Percentiles rank a stretch among this genome's conserved stretches.
phyloP scores from a whole-genome alignment of 64 coral and sea anemone genomes.

The Trachythela sp. region DNA sequence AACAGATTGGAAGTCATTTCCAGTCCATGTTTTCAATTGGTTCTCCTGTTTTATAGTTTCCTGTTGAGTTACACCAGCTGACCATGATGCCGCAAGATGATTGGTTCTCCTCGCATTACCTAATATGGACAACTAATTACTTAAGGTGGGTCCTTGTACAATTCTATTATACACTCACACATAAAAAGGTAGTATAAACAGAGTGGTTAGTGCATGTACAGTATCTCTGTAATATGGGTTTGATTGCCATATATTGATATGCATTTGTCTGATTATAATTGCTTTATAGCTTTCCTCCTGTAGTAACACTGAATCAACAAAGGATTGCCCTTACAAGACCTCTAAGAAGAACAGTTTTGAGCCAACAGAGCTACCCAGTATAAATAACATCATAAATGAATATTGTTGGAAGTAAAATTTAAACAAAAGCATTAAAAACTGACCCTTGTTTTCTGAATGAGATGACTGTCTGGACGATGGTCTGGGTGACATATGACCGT shows the following conservation, averaged over 20 bases:
- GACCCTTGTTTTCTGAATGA: neutral
- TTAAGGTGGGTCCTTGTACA: too few relatives aligned
- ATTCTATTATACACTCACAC: neutral
- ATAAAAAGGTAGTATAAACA: neutral
- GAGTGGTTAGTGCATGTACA: too few relatives aligned
- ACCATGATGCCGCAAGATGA: neutral
- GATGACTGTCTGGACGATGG: neutral
- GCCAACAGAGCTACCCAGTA: too few relatives aligned
- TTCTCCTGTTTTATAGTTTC: neutral
- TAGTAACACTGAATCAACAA: too few relatives aligned
- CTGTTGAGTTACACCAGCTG: neutral
- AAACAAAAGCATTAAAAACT: neutral
- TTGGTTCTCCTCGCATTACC: neutral
- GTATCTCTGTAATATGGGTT: too few relatives aligned
- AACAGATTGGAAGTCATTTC: neutral
- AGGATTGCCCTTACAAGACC: too few relatives aligned
- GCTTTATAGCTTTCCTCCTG: too few relatives aligned
- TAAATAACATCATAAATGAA: too few relatives aligned
- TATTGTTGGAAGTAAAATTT: too few relatives aligned
- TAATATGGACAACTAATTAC: neutral
- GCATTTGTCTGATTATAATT: too few relatives aligned
- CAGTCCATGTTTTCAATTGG: neutral
- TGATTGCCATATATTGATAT: too few relatives aligned
- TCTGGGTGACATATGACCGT: neutral
- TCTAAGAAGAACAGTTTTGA: too few relatives aligned